Percentiles rank a stretch among this genome's conserved stretches.
These are phyloP conservation scores for Epirrhoe tristata DNA, from an alignment of 2,888 invertebrate species.

Conservation along the genomic window DNA sequence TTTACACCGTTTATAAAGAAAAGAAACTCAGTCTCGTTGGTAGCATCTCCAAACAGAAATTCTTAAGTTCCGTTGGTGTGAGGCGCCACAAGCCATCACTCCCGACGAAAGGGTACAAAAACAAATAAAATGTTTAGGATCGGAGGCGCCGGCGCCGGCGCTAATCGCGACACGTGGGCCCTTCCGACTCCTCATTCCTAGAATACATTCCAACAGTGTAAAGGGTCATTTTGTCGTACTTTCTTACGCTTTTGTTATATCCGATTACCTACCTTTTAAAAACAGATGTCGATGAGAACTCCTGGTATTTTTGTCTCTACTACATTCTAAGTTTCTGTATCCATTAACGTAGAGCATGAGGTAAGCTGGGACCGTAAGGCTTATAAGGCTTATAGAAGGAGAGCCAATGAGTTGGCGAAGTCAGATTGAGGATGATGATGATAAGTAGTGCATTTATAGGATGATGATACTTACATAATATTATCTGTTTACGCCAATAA, in stretches of 20 bases:
- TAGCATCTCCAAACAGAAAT: conserved; percentile 4
- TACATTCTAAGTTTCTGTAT: no score
- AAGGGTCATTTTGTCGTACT: conserved; percentile 42
- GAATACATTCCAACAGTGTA: conserved; percentile 63
- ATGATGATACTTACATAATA: no score
- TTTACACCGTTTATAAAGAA: no score
- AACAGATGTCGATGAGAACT: conserved; percentile 9
- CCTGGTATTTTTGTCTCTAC: neutral
- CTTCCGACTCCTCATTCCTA: conserved; percentile 65
- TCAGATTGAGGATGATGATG: no score
- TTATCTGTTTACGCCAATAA: no score
- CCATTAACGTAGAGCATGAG: no score
- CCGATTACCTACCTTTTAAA: conserved; percentile 10
- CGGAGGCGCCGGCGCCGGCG: conserved; percentile 78
- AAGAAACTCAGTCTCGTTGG: conserved; percentile 3
- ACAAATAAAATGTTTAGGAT: conserved; percentile 50
- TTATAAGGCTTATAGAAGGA: no score
- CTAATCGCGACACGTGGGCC: conserved; percentile 75
- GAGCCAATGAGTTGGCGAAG: no score
- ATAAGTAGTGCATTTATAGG: no score
- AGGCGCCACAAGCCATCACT: conserved; percentile 63
- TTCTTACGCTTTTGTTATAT: conserved; percentile 21
- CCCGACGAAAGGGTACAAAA: conserved; percentile 53
- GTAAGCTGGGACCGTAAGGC: no score
- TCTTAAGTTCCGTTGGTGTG: conserved; percentile 12